These are phyloP conservation scores for Arctocebus calabarensis DNA, from an alignment of 2,797 vertebrate species.

Conservation along the genomic window DNA sequence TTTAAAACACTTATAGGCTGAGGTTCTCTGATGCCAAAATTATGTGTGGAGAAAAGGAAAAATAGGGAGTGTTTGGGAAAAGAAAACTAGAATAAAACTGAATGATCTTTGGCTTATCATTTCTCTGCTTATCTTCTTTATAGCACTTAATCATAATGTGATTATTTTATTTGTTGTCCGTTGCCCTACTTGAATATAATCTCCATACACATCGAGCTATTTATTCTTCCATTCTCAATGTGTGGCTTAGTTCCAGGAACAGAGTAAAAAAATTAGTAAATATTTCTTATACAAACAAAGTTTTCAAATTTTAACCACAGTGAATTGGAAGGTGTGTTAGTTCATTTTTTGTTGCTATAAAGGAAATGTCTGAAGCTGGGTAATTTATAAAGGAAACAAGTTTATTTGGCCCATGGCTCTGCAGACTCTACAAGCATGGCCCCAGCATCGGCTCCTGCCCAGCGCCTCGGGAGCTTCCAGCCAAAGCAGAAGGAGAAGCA, in stretches of 20 bases:
- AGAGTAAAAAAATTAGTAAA: neutral
- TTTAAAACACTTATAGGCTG: neutral
- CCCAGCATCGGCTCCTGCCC: neutral
- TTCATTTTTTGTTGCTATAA: neutral
- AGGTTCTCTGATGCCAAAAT: neutral
- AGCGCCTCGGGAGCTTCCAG: neutral
- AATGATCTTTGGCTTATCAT: neutral
- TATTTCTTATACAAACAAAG: neutral
- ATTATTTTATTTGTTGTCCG: neutral
- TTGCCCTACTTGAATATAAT: neutral
- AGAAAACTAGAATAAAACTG: neutral
- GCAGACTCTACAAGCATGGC: neutral
- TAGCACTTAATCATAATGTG: neutral
- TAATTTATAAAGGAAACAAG: neutral
- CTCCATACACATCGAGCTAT: neutral
- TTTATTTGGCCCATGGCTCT: neutral
- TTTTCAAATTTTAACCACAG: neutral
- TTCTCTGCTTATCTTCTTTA: neutral
- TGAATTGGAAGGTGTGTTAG: neutral
- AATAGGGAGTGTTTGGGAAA: neutral
- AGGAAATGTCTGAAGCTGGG: neutral
- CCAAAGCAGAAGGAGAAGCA: neutral
- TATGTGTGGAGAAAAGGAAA: neutral
- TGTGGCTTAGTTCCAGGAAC: neutral
- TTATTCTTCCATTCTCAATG: neutral